These are phyloP conservation scores for Allacma fusca DNA, from an alignment of 2,888 invertebrate species.

Conservation along the genomic window DNA sequence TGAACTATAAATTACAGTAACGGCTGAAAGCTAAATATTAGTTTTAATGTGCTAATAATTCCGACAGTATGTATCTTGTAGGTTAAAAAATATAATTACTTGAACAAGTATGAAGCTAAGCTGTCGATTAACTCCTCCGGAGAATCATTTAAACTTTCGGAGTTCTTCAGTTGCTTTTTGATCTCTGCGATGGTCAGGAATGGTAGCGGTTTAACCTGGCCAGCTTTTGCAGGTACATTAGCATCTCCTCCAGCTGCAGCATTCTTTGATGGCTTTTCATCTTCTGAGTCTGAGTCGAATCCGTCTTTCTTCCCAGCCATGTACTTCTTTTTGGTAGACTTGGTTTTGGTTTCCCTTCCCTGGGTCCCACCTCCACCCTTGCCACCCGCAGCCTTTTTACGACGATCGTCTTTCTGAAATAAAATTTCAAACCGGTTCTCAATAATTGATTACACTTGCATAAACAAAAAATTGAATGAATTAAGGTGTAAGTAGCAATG, in stretches of 20 bases:
- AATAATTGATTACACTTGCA: no score
- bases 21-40: no score
- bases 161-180: conserved; percentile 69
- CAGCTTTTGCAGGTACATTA: conserved; percentile 9
- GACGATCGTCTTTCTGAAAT: conserved; percentile 85
- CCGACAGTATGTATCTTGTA: no score
- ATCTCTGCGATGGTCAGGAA: conserved; percentile 76
- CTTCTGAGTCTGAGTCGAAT: conserved; percentile 76
- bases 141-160: conserved; percentile 68
- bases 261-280: conserved; percentile 63
- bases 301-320: conserved; percentile 65
- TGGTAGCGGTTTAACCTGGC: conserved; percentile 68
- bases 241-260: conserved; percentile 17
- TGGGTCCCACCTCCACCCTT: conserved; percentile 92
- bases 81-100: no score
- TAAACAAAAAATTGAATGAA: no score
- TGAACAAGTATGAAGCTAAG: conserved; percentile 75
- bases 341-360: conserved; percentile 94
- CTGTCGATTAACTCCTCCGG: conserved; percentile 75
- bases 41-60: no score
- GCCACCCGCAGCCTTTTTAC: conserved; percentile 85
- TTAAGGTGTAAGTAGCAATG: no score
- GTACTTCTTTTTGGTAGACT: conserved; percentile 80
- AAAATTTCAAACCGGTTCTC: no score
- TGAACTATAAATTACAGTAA: no score